Conservation (phyloP, 2,113 vertebrate genomes). For the Cercopithecus mona region DNA sequence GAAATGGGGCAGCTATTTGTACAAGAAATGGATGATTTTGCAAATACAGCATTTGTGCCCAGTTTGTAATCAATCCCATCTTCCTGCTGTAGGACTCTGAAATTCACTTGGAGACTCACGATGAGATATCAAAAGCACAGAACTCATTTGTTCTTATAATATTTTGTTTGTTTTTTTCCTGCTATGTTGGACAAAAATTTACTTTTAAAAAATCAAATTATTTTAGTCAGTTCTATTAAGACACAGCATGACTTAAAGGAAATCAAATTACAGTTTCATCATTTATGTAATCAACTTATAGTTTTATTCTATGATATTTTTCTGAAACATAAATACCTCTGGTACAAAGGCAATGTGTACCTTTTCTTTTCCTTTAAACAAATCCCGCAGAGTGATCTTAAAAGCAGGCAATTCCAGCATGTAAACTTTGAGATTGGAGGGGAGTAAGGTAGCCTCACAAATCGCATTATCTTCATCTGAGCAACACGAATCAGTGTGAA, state of each 20-base stretch:
- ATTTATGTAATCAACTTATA: conserved; percentile 37
- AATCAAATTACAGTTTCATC: conserved; percentile 24
- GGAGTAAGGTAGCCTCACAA: background rate
- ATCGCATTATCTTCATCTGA: background rate
- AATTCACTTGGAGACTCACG: background rate
- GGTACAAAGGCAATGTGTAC: background rate
- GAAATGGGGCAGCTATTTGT: background rate
- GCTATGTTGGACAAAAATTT: background rate
- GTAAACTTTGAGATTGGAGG: background rate
- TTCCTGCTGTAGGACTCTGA: background rate
- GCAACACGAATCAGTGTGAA: background rate
- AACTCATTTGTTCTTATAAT: background rate
- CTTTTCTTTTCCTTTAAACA: background rate
- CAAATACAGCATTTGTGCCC: background rate
- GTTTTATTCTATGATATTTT: background rate
- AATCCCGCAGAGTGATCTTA: background rate
- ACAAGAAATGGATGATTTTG: background rate
- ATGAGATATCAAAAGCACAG: background rate
- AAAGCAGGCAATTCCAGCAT: background rate
- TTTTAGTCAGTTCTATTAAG: conserved; percentile 20
- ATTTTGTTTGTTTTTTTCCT: conserved; percentile 25
- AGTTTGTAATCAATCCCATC: background rate
- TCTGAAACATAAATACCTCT: conserved; percentile 10
- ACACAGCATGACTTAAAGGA: conserved; percentile 17
- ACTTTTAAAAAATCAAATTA: conserved; percentile 45